A percentile compares a stretch with the other conserved stretches of the same genome.
Conservation (phyloP, 2,888 invertebrate genomes). For the Argyra leucocephala region DNA sequence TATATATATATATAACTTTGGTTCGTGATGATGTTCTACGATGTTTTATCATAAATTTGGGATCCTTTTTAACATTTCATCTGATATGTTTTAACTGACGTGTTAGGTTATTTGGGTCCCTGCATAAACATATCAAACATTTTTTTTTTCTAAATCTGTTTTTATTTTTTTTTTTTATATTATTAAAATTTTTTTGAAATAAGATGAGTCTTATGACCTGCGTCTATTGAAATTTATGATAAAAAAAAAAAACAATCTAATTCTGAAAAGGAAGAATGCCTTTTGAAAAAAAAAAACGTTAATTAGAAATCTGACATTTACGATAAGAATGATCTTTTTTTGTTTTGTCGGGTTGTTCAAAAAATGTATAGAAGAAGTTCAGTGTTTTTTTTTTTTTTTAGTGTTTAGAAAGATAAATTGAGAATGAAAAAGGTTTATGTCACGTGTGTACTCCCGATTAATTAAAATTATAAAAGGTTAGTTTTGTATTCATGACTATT, state of each 20-base stretch:
- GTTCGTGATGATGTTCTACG: too few relatives aligned
- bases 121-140: neutral
- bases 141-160: neutral
- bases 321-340: neutral
- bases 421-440: too few relatives aligned
- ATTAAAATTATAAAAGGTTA: too few relatives aligned
- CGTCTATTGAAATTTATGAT: neutral
- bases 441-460: too few relatives aligned
- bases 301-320: conserved; percentile 1
- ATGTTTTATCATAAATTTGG: neutral
- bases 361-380: too few relatives aligned
- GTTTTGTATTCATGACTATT: too few relatives aligned
- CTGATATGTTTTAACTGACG: too few relatives aligned
- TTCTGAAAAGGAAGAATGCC: neutral
- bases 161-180: neutral
- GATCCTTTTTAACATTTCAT: neutral
- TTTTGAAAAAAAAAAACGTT: neutral
- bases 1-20: too few relatives aligned
- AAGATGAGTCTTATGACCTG: neutral
- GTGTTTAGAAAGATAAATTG: too few relatives aligned
- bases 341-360: too few relatives aligned
- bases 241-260: neutral
- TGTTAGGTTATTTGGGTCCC: neutral
- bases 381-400: too few relatives aligned
- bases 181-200: neutral